Evolutionary conservation across 2,888 invertebrate species (phyloP), one percentile per base, ranked within the genome.

Genomic region (Acanthopleura granulata): DNA sequence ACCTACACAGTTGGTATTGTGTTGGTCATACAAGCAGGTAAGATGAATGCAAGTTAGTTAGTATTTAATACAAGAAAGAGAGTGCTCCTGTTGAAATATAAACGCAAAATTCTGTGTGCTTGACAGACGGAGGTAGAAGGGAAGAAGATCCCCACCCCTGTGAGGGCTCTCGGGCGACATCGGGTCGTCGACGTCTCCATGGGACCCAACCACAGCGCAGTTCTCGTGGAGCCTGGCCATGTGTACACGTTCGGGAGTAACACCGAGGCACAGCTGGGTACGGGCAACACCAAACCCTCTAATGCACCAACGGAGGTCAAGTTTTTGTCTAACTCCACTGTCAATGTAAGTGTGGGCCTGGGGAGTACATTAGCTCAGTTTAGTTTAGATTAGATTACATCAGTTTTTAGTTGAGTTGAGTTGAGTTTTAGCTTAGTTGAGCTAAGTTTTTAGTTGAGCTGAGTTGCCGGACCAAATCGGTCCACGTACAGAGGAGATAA

Each of bases 211-310:
- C 94, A 94, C 86, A 93, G 93, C 0, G 93, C 93, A 11, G 91
- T 94, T 66, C 90, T 94, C 9, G 92, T 94, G 0, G 93, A 93
- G 84, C 92, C 93, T 27, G 94, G 94, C 0, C 92, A 93, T 83
- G 92, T 94, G 15, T 91, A 93, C 76, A 93, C 94, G 1, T 92
- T 94, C 89, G 94, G 94, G 0, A 90, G 92, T n/a, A 94, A 94
- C 87, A 87, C 89, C 0, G 92, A 93, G 74, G 93, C 93, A 4
- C 94, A 94, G 85, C 91, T 94, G 0, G 94, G 94, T 22, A 91
- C 89, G 57, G 92, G 91, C 1, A 90, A 91, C 79, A 85, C 87
- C 16, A 90, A 91, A 75, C 84, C 88, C 18, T 84, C 88, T 49
- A 85, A 84, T 29, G 88, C 88, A 18, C 91, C 92, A 6, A 86